phyloP scores from a whole-genome alignment of 2,888 invertebrate genomes.

The Neria commutata region DNA sequence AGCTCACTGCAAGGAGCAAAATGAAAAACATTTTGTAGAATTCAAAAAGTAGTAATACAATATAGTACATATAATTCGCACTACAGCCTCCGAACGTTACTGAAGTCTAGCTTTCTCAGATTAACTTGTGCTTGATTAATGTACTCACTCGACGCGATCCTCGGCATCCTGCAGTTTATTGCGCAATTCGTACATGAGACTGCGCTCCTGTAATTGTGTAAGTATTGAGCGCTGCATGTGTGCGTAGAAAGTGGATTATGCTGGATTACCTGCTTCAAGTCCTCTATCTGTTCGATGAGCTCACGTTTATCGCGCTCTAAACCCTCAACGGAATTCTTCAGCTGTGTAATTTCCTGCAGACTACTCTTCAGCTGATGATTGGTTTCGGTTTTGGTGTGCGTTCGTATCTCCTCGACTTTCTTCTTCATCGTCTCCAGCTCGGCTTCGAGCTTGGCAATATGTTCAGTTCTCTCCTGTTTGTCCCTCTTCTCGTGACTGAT shows the following conservation, averaged over 20 bases:
- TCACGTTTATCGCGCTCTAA: constrained; percentile 23
- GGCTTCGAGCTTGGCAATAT: constrained; percentile 25
- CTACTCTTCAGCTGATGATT: constrained; percentile 11
- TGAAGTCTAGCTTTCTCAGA: no score
- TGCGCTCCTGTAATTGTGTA: constrained; percentile 17
- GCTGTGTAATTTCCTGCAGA: constrained; percentile 19
- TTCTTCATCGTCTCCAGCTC: constrained; percentile 24
- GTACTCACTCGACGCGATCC: constrained; percentile 19
- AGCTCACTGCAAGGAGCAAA: no score
- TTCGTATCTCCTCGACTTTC: constrained; percentile 22
- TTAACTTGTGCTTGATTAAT: not conserved
- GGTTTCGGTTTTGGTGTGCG: constrained; percentile 4
- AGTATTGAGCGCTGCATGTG: not conserved
- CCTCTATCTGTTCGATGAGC: constrained; percentile 12
- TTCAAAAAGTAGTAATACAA: no score
- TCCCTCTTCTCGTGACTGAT: constrained; percentile 27
- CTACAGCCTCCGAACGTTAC: no score
- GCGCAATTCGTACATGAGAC: constrained; percentile 3
- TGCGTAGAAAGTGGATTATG: constrained; percentile 1
- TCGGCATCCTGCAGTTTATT: constrained; percentile 23
- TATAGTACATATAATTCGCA: no score
- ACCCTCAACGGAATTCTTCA: constrained; percentile 15
- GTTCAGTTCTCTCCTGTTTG: constrained; percentile 21
- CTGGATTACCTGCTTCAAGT: constrained; percentile 23
- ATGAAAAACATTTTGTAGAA: no score